phyloP scores from a whole-genome alignment of 2,113 vertebrate species.

The Gavialis gangeticus region DNA sequence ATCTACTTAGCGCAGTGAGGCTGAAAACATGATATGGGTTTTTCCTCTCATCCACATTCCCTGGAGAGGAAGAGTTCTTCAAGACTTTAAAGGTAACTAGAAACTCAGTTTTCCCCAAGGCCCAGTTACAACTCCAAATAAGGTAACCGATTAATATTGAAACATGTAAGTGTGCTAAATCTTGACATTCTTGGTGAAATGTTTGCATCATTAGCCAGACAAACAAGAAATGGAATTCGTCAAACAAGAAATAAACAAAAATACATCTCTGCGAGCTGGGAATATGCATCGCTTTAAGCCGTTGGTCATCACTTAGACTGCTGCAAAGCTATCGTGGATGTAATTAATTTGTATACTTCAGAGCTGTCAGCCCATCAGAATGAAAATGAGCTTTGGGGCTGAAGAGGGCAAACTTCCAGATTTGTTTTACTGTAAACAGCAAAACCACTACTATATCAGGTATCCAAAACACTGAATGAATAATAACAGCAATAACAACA shows the following conservation, averaged over 20 bases:
- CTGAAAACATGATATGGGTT: neutral
- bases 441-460: neutral
- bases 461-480: neutral
- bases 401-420: neutral
- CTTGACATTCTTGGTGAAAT: neutral
- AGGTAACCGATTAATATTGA: neutral
- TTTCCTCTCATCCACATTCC: fast-evolving
- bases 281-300: neutral
- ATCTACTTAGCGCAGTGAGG: neutral
- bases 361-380: neutral
- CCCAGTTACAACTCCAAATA: fast-evolving
- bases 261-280: neutral
- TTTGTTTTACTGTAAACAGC: neutral
- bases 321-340: neutral
- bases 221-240: neutral
- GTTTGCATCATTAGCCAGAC: neutral
- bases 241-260: constrained; percentile 18
- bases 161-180: neutral
- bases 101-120: neutral
- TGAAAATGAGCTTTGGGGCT: neutral
- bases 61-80: fast-evolving
- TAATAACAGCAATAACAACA: neutral
- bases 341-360: neutral
- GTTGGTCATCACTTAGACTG: neutral
- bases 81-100: neutral